These are phyloP conservation scores for Morbakka virulenta DNA, from an alignment of 30 jellyfish, hydroid and myxozoan genomes.

Conservation along the genomic window DNA sequence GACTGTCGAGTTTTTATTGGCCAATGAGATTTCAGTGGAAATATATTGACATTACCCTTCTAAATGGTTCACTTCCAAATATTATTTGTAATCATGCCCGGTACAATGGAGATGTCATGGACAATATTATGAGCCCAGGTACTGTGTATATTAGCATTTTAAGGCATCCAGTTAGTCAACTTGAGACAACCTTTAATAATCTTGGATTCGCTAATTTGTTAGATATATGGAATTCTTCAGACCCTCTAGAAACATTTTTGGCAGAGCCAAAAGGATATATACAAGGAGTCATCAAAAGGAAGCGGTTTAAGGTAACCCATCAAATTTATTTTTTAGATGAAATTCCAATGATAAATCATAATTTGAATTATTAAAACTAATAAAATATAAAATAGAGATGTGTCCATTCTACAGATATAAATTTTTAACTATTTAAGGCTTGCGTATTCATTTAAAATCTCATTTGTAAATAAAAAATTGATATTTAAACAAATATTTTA, in stretches of 20 bases:
- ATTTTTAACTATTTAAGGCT: too few species aligned
- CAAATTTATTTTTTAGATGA: not conserved
- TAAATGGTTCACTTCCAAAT: slow-evolving; percentile 95
- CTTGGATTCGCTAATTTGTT: slow-evolving; percentile 73
- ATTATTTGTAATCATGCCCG: slow-evolving; percentile 94
- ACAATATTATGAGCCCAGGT: slow-evolving; percentile 89
- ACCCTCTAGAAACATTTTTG: slow-evolving; percentile 64
- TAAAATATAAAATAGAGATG: too few species aligned
- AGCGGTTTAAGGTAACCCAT: slow-evolving; percentile 73
- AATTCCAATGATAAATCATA: too few species aligned
- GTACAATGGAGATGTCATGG: slow-evolving; percentile 97
- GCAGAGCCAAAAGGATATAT: slow-evolving; percentile 87
- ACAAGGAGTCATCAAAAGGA: slow-evolving; percentile 77
- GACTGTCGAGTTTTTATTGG: slow-evolving; percentile 96
- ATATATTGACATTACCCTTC: slow-evolving; percentile 83
- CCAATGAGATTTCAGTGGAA: slow-evolving; percentile 99
- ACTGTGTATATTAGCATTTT: slow-evolving; percentile 82
- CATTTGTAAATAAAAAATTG: too few species aligned
- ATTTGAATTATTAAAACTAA: too few species aligned
- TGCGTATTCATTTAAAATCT: too few species aligned
- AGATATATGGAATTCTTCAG: slow-evolving; percentile 54
- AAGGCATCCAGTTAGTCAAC: slow-evolving; percentile 91
- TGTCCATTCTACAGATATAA: too few species aligned
- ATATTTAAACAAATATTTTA: too few species aligned
- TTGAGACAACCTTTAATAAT: slow-evolving; percentile 88